Conservation (phyloP, 1,140 invertebrate species). For the Drosophila repleta region DNA sequence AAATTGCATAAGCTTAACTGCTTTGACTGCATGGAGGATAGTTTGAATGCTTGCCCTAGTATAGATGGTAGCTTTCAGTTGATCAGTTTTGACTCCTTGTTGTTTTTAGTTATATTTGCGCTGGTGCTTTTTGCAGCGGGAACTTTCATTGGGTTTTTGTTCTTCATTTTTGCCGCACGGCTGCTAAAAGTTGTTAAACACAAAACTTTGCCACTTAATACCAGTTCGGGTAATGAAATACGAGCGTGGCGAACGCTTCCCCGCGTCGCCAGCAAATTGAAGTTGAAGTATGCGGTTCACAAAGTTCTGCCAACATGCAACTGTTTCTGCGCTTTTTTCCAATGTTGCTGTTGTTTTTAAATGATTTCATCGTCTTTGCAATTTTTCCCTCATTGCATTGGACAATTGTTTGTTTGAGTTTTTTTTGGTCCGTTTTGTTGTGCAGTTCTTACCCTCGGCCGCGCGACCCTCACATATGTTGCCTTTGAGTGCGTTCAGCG, state of each 20-base stretch:
- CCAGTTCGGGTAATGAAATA: conserved; percentile 82
- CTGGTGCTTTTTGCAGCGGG: conserved; percentile 27
- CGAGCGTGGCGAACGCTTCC: conserved; percentile 53
- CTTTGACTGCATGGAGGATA: no score
- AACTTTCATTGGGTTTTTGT: conserved; percentile 67
- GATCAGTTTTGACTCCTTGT: not conserved
- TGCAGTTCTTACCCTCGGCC: conserved; percentile 49
- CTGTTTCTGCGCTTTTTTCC: conserved; percentile 42
- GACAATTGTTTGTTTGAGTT: conserved; percentile 71
- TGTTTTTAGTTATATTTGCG: conserved; percentile 26
- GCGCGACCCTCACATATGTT: conserved; percentile 69
- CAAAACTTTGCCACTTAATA: conserved; percentile 81
- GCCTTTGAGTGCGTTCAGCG: conserved; percentile 37
- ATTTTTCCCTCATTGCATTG: conserved; percentile 53
- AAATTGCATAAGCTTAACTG: not conserved
- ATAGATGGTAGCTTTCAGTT: not conserved
- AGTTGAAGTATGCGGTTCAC: conserved; percentile 77
- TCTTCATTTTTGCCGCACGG: conserved; percentile 68
- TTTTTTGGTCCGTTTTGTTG: not conserved
- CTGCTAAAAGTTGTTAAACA: conserved; percentile 81
- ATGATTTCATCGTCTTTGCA: conserved; percentile 9
- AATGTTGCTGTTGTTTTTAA: conserved; percentile 15
- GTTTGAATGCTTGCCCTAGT: not conserved
- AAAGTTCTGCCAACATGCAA: conserved; percentile 76
- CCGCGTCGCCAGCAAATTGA: conserved; percentile 64